Evolutionary conservation across 1,140 invertebrate species (phyloP).

Genomic region (Drosophila arizonae): DNA sequence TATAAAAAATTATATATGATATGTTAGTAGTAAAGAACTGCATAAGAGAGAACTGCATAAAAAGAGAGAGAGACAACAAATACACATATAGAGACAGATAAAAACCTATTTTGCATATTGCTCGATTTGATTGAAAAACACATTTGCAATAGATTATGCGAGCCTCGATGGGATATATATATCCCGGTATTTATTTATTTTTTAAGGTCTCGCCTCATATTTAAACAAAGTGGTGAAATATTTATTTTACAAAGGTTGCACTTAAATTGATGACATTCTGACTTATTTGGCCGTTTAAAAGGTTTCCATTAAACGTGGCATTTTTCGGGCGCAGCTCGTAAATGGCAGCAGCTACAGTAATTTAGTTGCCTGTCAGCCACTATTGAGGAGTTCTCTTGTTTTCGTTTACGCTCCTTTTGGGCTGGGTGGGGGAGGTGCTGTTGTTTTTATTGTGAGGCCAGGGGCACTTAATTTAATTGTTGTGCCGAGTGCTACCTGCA

Average conservation of each 20-base stretch:
- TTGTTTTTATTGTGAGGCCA: slow-evolving; percentile 6
- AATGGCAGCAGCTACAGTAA: background rate
- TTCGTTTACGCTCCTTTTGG: background rate
- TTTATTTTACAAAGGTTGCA: background rate
- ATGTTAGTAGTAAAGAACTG: no score
- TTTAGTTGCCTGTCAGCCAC: background rate
- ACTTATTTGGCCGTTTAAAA: background rate
- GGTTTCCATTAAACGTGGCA: background rate
- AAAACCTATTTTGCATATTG: background rate
- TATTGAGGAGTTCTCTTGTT: background rate
- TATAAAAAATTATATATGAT: no score
- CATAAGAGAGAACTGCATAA: no score
- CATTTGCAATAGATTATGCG: no score
- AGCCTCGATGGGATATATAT: no score
- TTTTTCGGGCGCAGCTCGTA: background rate
- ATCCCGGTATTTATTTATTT: no score
- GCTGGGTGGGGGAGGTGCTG: background rate
- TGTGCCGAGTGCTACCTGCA: slow-evolving; percentile 3
- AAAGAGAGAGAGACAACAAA: no score
- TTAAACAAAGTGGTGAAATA: background rate
- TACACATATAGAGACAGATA: no score
- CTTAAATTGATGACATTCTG: no score
- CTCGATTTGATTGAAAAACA: background rate
- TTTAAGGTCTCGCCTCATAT: no score
- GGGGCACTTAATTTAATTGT: slow-evolving; percentile 38